A percentile compares a stretch with the other conserved stretches of the same genome.
phyloP scores from a whole-genome alignment of 2,797 vertebrate species.

The Pseudomugil tenellus region DNA sequence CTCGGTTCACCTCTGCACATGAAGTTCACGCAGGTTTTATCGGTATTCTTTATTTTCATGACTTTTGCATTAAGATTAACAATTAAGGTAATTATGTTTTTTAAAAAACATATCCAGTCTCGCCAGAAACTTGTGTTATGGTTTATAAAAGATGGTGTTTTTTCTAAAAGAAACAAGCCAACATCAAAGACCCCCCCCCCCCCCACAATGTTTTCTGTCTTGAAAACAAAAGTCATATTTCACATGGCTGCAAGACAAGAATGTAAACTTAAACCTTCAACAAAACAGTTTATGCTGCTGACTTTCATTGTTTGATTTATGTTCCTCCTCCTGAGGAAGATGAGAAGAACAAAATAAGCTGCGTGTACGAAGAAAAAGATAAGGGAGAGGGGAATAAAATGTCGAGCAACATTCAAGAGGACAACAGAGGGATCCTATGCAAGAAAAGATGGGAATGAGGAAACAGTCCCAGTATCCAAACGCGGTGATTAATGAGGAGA shows the following conservation, averaged over 20 bases:
- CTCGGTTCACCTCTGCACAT: neutral
- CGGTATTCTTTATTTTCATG: neutral
- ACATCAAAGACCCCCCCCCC: too few species aligned
- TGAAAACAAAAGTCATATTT: neutral
- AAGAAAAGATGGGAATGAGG: neutral
- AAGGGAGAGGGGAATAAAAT: neutral
- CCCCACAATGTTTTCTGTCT: too few species aligned
- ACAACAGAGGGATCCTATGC: neutral
- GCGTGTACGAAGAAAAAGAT: neutral
- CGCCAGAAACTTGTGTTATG: neutral
- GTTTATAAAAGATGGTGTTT: neutral
- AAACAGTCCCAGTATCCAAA: neutral
- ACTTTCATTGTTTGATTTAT: slow-evolving; percentile 1
- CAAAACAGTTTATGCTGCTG: neutral
- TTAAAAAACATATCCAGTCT: too few species aligned
- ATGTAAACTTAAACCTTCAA: neutral
- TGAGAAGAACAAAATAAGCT: neutral
- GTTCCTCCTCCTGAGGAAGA: neutral
- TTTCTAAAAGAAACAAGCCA: neutral
- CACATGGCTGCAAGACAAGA: neutral
- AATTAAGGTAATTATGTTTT: neutral
- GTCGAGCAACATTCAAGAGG: neutral
- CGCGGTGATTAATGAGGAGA: neutral
- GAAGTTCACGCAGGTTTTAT: neutral
- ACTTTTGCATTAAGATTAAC: neutral